Base-by-base conservation (phyloP, 2,888 invertebrate genomes). In the Hipparchia semele region DNA sequence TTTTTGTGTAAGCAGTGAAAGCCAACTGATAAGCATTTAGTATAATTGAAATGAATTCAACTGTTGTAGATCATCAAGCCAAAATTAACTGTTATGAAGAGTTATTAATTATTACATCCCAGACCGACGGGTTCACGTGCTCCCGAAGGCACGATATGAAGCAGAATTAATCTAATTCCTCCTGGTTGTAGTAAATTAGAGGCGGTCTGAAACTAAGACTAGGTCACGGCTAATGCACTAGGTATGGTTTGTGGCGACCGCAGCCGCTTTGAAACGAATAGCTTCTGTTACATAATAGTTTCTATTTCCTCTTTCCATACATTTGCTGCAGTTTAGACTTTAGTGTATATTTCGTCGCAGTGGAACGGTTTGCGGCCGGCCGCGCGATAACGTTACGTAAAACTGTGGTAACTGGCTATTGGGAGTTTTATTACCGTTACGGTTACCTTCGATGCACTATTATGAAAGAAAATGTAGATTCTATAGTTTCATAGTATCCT, bases 231-330 rank as follows among this genome's bases (percentile, higher is more conserved):
- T 64, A 33, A 23, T 23, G 13, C 49, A 23, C 53, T 65, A 58
- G 13, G 56, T 56, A 49, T 49, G 8, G 45, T 46, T 67, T 56
- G 67, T 13, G 56, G 67, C 54, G 13, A 9, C 67, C 23, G 45
- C 53, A 46, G 33, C 12, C 51, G 65, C 53, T 58, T n/a, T 58
- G 9, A 58, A 67, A 56, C 67, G 67, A 46, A 67, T 67, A 45
- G 67, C n/a, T 56, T n/a, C 12, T 9, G 66, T 67, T 67, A 56
- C 56, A 46, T 67, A 67, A 67, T 56, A 12, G 67, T 46, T 58
- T 13, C 23, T 67, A 67, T 54, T 54, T 54, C 58, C 67, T 12
- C 56, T 67, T 58, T 67, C 45, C 67, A 67, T 58, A 67, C 46
- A 58, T 67, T 58, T 12, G 10, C 67, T 67, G 58, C 58, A 58